Conservation (phyloP, 2,797 vertebrate species). For the Pelodytes ibericus region DNA sequence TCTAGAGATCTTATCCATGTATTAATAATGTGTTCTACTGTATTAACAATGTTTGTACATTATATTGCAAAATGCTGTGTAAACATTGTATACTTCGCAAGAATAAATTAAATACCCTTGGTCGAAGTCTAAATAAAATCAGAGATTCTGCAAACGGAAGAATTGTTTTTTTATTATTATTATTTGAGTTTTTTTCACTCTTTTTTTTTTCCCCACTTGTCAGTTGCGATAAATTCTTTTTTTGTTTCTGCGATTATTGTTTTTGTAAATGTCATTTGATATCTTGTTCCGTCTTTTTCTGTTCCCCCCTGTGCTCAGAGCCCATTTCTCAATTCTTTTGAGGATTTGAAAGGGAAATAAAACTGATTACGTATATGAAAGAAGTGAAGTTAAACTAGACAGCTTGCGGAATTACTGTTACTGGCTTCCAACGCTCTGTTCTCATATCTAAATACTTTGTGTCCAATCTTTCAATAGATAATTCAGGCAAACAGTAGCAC, state of each 20-base stretch:
- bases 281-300: conserved; percentile 1
- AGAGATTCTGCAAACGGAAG: background rate
- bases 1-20: conserved; percentile 34
- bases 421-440: background rate
- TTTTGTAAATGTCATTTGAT: conserved; percentile 9
- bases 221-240: background rate
- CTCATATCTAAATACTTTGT: conserved; percentile 47
- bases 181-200: too few relatives aligned
- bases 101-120: conserved; percentile 17
- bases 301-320: conserved; percentile 18
- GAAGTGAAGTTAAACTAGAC: conserved; percentile 49
- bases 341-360: conserved; percentile 22
- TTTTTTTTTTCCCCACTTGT: background rate
- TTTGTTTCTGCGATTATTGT: background rate
- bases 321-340: conserved; percentile 23
- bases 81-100: conserved; percentile 28
- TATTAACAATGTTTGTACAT: conserved; percentile 46
- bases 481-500: conserved; percentile 45
- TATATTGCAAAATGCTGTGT: conserved; percentile 25
- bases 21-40: conserved; percentile 35
- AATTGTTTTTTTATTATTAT: background rate
- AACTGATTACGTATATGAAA: conserved; percentile 53
- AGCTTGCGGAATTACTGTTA: conserved; percentile 30
- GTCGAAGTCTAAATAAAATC: background rate
- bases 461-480: conserved; percentile 32